Evolutionary conservation across 1,140 invertebrate species (phyloP), one percentile per base, ranked within the genome.

Genomic region (Neodiprion fabricii): DNA sequence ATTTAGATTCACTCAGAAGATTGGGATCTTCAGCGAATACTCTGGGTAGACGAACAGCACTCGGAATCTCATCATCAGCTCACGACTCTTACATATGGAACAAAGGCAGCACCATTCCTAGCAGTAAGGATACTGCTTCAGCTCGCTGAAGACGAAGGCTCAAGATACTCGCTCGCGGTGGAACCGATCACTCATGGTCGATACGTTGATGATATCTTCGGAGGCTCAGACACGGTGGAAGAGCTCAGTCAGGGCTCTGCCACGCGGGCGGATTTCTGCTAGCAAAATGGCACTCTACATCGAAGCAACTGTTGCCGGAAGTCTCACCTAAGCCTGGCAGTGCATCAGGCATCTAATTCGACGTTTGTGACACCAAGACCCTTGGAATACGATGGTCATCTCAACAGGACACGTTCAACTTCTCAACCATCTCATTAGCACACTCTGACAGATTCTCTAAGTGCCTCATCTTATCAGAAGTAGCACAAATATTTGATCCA

Each of bases 31-130:
- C 75, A 79, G 67, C 68, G 72, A 7, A 79, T 82, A 14, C 71
- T 82, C 7, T 78, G 78, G 78, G 23, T 73, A 53, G 72, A 76
- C 7, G 53, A 61, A 8, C 53, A 61, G 7, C 2, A 3, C 1
- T 3, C 3, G 53, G 53, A 61, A n/a, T 2, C n/a, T 61, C 53
- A 61, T 8, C 8, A 72, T 73, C 48, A 70, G 17, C 74, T 81
- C 4, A 78, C 73, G 1, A 82, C 78, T 1, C 49, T 83, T 8
- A 81, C 80, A 7, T 82, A 80, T 69, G 68, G 65, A 0, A 73
- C 72, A 7, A 47, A 53, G 11, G 21, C 61, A 49, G 68, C 69
- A 28, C 68, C 73, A 71, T 71, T 66, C 65, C 48, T 75, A 2
- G 53, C 70, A 14, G 28, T 71, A 8, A 21, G 69, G 48, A 49